Conservation (phyloP, 1,140 invertebrate species). For the Nasonia vitripennis region DNA sequence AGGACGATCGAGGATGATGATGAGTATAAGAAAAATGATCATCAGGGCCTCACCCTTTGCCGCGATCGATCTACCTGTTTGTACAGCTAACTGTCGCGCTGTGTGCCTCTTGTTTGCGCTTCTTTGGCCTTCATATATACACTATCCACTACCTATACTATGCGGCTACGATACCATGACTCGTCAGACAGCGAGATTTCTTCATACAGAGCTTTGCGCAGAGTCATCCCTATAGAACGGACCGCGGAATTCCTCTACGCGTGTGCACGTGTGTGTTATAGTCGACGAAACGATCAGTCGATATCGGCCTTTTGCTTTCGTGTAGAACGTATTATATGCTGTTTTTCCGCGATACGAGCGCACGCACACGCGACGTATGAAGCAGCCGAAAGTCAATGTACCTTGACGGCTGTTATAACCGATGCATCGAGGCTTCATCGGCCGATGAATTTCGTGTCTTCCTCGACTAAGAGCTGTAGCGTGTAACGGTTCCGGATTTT, state of each 20-base stretch:
- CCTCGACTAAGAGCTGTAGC: no score
- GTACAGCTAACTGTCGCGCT: conserved; percentile 2
- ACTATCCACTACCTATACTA: not conserved
- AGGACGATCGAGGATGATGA: not conserved
- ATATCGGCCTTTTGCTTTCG: not conserved
- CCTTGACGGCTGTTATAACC: not conserved
- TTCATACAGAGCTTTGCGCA: not conserved
- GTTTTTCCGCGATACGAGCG: no score
- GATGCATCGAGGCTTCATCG: no score
- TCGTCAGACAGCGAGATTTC: not conserved
- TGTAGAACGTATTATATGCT: not conserved
- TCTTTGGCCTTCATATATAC: not conserved
- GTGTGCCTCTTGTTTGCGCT: not conserved
- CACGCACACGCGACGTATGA: no score
- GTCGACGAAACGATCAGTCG: not conserved
- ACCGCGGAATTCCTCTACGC: not conserved
- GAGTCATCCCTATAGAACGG: not conserved
- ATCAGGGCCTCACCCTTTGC: not conserved
- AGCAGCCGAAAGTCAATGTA: not conserved
- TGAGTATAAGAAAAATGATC: conserved; percentile 6
- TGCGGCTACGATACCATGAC: not conserved
- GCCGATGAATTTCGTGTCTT: not conserved
- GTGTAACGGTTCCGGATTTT: not conserved
- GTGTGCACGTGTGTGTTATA: no score
- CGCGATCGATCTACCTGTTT: not conserved